A percentile compares a stretch with the other conserved stretches of the same genome.
Evolutionary conservation across 2,888 invertebrate genomes (phyloP).

Genomic region (Clusia tigrina): DNA sequence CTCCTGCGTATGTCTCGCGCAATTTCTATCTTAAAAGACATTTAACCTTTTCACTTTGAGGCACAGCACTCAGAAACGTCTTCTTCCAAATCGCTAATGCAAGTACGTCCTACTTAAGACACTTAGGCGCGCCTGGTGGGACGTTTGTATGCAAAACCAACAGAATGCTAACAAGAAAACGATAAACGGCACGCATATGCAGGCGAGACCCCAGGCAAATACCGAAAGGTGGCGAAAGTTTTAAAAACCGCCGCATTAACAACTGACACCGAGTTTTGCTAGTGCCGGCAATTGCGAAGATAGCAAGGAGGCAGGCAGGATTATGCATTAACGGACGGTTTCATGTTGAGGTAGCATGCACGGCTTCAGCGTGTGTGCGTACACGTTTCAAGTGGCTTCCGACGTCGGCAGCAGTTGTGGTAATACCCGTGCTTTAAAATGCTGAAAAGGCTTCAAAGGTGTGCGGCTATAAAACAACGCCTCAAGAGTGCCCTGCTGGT

Average conservation of each 20-base stretch:
- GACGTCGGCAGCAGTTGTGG: conserved; percentile 13
- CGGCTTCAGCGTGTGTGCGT: neutral
- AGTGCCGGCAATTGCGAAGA: conserved; percentile 6
- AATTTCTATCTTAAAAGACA: too few relatives aligned
- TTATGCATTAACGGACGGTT: neutral
- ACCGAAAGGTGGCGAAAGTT: neutral
- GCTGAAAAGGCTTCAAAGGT: conserved; percentile 17
- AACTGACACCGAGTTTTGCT: conserved; percentile 22
- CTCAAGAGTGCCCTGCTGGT: neutral
- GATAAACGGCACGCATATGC: conserved; percentile 32
- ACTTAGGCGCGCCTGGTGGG: too few relatives aligned
- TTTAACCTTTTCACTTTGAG: too few relatives aligned
- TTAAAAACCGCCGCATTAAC: neutral
- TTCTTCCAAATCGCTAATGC: too few relatives aligned
- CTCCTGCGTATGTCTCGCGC: too few relatives aligned
- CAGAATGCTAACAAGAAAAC: conserved; percentile 13
- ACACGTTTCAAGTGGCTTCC: conserved; percentile 10
- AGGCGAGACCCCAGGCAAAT: neutral
- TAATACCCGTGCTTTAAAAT: conserved; percentile 18
- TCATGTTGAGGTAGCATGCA: neutral
- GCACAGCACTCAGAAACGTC: too few relatives aligned
- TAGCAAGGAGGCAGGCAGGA: conserved; percentile 4
- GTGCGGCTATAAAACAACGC: conserved; percentile 10
- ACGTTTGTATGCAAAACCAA: too few relatives aligned
- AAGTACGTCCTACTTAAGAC: too few relatives aligned